Percentiles rank a stretch among this genome's conserved stretches.
Conservation (phyloP, 1,140 invertebrate species). For the Hestina assimilis region DNA sequence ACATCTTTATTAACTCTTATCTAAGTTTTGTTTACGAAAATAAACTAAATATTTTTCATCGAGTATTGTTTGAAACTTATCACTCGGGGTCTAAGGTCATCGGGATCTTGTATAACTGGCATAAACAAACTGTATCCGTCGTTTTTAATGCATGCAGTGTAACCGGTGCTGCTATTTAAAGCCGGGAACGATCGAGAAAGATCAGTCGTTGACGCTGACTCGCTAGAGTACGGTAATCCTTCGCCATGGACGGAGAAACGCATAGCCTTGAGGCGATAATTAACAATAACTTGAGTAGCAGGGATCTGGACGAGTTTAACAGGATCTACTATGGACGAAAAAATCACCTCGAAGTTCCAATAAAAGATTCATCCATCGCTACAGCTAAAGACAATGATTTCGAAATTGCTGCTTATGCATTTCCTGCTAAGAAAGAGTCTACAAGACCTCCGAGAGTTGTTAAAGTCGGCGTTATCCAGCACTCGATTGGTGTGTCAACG, state of each 20-base stretch:
- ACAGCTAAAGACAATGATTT: constrained; percentile 80
- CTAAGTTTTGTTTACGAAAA: constrained; percentile 17
- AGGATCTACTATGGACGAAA: constrained; percentile 87
- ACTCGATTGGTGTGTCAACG: constrained; percentile 90
- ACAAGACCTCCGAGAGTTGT: constrained; percentile 87
- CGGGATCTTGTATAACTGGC: constrained; percentile 42
- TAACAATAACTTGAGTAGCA: constrained; percentile 71
- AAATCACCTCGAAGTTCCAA: constrained; percentile 50
- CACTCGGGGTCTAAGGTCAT: constrained; percentile 54
- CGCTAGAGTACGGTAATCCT: constrained; percentile 24
- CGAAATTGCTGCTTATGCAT: constrained; percentile 88
- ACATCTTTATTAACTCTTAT: constrained; percentile 1
- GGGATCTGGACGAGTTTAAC: constrained; percentile 86
- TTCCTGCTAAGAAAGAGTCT: constrained; percentile 83
- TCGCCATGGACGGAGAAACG: constrained; percentile 61
- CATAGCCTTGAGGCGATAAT: constrained; percentile 64
- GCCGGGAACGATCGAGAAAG: constrained; percentile 33
- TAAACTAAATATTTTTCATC: constrained; percentile 54
- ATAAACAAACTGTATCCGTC: constrained; percentile 40
- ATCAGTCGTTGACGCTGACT: constrained; percentile 32
- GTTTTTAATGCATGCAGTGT: constrained; percentile 40
- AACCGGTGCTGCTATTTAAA: constrained; percentile 51
- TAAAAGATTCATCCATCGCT: constrained; percentile 60
- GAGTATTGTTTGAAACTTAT: constrained; percentile 51
- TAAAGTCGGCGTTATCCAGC: constrained; percentile 93